A percentile compares a stretch with the other conserved stretches of the same genome.
Conservation (phyloP, 2,888 invertebrate species). For the Thelaira solivaga region DNA sequence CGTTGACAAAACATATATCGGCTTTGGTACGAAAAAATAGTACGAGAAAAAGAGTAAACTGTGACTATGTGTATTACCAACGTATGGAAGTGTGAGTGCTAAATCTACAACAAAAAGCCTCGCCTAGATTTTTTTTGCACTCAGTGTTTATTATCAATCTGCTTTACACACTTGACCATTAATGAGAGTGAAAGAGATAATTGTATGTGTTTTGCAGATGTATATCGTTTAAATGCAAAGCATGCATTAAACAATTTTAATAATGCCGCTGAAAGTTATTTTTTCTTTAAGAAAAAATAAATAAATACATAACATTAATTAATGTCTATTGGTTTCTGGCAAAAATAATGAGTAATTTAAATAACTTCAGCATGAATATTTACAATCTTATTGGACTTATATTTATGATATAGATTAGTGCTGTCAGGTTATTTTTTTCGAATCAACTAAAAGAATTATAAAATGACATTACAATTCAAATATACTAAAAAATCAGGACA, state of each 20-base stretch:
- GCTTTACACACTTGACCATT: background rate
- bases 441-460: too few species aligned
- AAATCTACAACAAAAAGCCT: constrained; percentile 58
- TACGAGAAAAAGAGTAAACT: constrained; percentile 50
- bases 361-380: too few species aligned
- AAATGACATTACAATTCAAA: too few species aligned
- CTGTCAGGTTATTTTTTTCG: too few species aligned
- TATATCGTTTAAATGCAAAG: constrained; percentile 15
- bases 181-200: constrained; percentile 32
- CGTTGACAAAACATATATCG: constrained; percentile 63
- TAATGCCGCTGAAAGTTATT: constrained; percentile 53
- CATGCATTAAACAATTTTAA: constrained; percentile 36
- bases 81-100: constrained; percentile 13
- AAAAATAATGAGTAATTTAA: background rate
- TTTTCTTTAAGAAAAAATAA: background rate
- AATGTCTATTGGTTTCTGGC: background rate
- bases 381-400: too few species aligned
- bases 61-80: background rate
- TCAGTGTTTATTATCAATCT: constrained; percentile 7
- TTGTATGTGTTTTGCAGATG: constrained; percentile 5
- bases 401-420: too few species aligned
- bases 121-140: constrained; percentile 58
- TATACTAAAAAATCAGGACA: too few species aligned
- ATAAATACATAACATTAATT: background rate
- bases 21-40: constrained; percentile 29